A percentile compares a stretch with the other conserved stretches of the same genome.
These are phyloP conservation scores for Drosophila incognita DNA, from an alignment of 2,888 invertebrate genomes.

Conservation along the genomic window DNA sequence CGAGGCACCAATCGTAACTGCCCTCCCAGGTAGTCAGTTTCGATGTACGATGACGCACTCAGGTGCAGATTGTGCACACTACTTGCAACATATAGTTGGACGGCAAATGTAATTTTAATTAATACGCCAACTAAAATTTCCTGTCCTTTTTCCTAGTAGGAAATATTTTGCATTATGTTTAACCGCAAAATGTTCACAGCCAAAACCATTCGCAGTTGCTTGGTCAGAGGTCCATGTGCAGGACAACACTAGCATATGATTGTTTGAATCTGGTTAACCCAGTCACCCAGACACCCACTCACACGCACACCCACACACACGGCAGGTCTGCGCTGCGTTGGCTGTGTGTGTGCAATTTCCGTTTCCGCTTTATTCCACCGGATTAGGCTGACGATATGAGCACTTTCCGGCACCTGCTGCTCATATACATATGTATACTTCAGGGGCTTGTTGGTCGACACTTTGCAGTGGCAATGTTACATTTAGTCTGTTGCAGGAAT, in stretches of 20 bases:
- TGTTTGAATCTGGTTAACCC: conserved; percentile 55
- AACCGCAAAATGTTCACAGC: conserved; percentile 67
- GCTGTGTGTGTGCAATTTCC: conserved; percentile 67
- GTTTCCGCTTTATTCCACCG: conserved; percentile 76
- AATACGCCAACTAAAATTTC: conserved; percentile 52
- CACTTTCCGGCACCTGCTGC: conserved; percentile 43
- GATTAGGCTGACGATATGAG: conserved; percentile 72
- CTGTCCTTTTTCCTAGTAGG: conserved; percentile 1
- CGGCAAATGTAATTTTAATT: conserved; percentile 70
- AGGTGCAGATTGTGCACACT: conserved; percentile 35
- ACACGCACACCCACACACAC: conserved; percentile 6
- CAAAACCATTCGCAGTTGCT: conserved; percentile 57
- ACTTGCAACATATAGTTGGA: conserved; percentile 39
- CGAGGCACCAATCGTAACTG: conserved; percentile 18
- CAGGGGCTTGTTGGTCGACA: conserved; percentile 13
- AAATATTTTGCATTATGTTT: conserved; percentile 43
- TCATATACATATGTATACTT: conserved; percentile 5
- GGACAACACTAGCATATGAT: conserved; percentile 40
- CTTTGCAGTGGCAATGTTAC: background rate
- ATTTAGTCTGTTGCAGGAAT: conserved; percentile 28
- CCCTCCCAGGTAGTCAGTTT: background rate
- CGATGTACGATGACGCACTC: conserved; percentile 9
- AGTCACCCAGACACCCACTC: conserved; percentile 4
- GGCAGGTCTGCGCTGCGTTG: conserved; percentile 18
- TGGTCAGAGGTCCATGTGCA: conserved; percentile 13